Conservation (phyloP, 2,888 invertebrate species). For the Boloria euphrosyne region DNA sequence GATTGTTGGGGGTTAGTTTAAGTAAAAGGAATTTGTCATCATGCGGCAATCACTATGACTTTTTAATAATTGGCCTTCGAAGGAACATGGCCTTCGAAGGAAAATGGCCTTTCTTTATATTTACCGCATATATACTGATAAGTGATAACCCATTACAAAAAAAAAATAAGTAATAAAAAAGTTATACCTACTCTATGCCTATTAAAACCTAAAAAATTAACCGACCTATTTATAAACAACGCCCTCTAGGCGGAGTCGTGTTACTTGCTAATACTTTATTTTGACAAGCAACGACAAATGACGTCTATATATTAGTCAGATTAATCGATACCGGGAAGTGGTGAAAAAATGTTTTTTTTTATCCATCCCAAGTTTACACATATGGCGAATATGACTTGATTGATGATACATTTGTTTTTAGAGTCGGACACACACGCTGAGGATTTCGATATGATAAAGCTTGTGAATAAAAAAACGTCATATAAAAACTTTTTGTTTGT, state of each 20-base stretch:
- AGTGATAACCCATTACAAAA: no score
- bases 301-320: constrained; percentile 56
- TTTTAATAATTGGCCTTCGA: no score
- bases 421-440: constrained; percentile 15
- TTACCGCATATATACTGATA: no score
- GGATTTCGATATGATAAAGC: neutral
- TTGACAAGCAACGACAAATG: constrained; percentile 78
- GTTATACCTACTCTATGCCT: no score
- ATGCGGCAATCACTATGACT: no score
- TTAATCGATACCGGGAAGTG: constrained; percentile 49
- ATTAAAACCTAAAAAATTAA: neutral
- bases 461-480: no score
- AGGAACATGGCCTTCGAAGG: no score
- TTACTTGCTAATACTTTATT: constrained; percentile 74
- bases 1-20: no score
- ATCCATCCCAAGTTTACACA: constrained; percentile 41
- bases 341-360: constrained; percentile 38
- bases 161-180: no score
- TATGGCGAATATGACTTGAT: constrained; percentile 44
- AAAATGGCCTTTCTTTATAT: no score
- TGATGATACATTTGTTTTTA: constrained; percentile 46
- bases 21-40: no score
- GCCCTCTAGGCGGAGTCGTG: constrained; percentile 69
- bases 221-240: constrained; percentile 34
- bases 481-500: no score